phyloP scores from a whole-genome alignment of 2,888 invertebrate species.

The Diplolepis rosae region DNA sequence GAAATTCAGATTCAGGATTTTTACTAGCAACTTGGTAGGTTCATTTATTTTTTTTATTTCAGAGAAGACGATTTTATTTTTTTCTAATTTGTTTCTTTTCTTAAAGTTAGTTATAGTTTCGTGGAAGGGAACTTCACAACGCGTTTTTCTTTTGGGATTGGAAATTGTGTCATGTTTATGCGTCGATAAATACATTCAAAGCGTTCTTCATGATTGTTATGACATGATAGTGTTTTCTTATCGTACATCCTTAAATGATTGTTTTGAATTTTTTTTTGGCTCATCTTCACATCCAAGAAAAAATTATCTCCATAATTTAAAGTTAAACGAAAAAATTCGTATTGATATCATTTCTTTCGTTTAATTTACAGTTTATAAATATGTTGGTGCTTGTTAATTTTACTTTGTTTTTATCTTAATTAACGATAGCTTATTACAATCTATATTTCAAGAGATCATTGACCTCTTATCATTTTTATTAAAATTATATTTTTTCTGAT shows the following conservation, averaged over 20 bases:
- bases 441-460: too few relatives aligned
- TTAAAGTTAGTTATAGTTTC: neutral
- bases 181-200: neutral
- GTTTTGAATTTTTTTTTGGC: neutral
- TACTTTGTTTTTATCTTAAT: too few relatives aligned
- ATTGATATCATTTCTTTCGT: too few relatives aligned
- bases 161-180: neutral
- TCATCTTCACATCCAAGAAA: conserved; percentile 13
- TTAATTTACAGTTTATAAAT: too few relatives aligned
- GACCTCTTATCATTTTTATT: too few relatives aligned
- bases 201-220: neutral
- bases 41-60: too few relatives aligned
- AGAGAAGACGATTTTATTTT: neutral
- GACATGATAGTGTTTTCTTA: neutral
- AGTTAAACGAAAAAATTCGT: neutral
- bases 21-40: neutral
- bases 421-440: too few relatives aligned
- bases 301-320: neutral
- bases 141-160: neutral
- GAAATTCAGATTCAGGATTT: neutral
- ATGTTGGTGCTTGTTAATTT: too few relatives aligned
- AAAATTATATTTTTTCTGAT: too few relatives aligned
- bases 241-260: neutral
- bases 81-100: neutral
- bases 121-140: neutral